Evolutionary conservation across 1,140 invertebrate genomes (phyloP), one percentile per base, ranked within the genome.

Genomic region (Drosophila kikkawai): DNA sequence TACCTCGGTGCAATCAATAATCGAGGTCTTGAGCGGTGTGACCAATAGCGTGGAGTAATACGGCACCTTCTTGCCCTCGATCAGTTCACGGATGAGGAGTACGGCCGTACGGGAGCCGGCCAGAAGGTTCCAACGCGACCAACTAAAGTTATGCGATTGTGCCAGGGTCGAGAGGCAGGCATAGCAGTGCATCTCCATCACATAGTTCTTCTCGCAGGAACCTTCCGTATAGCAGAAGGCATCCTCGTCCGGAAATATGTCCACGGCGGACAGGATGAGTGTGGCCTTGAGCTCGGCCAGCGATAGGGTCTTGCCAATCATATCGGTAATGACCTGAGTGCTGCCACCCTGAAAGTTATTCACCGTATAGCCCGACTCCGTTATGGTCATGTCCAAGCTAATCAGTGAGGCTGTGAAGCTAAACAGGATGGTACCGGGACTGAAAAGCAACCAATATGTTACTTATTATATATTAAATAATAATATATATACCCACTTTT

Each of bases 201-300:
- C 94, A 80, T 95, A 95, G 80, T 97, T 95, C 84, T 97, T 98
- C 48, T 95, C 94, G 42, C 96, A 94, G 15, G 88, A 92, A 17
- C 92, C 91, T 91, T 97, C 97, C 9, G 98, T 94, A 92, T 98
- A 97, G 85, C 96, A 96, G 77, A 96, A 95, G 0, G 96, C 97
- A 93, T 98, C 98, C 68, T 95, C 95, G 65, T 96, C 95, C 0
- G 98, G 98, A 92, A 98, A 99, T n/a, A 99, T 93, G 91, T 98
- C 97, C 41, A 98, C 95, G n/a, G 97, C 97, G 7, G 91, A 90
- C 0, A 82, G 60, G 5, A 90, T 91, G 2, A 93, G 71, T 0
- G 74, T 91, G n/a, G 83, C 77, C 68, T 87, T 93, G 1, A 93
- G 65, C 34, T 92, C 87, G 9, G 75, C 15, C 12, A 93, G 58